Evolutionary conservation across 2,888 invertebrate species (phyloP).

Genomic region (Brachycybe producta): DNA sequence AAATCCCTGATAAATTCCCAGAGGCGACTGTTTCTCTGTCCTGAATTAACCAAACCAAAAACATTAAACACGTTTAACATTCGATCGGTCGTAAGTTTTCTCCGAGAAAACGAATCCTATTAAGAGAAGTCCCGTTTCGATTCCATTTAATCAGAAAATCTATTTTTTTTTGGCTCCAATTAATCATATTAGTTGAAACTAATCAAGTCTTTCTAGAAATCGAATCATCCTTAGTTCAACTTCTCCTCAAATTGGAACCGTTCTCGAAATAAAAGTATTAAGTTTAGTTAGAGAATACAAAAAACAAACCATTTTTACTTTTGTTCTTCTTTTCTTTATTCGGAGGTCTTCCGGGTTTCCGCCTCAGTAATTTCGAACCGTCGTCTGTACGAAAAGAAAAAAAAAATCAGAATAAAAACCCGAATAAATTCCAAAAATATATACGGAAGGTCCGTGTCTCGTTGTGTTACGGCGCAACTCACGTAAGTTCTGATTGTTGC

Average conservation of each 20-base stretch:
- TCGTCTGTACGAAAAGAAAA: conserved; percentile 1
- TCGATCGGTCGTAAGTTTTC: not conserved
- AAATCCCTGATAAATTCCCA: conserved; percentile 80
- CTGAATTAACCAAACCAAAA: no score
- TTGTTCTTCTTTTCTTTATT: conserved; percentile 18
- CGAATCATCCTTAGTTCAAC: no score
- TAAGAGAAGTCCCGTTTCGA: no score
- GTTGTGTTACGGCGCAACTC: no score
- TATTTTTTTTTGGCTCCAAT: no score
- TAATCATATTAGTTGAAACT: no score
- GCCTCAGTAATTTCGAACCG: not conserved
- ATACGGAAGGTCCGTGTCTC: no score
- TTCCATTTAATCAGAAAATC: not conserved
- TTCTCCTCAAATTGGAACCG: no score
- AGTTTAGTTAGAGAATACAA: no score
- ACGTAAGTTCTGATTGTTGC: not conserved
- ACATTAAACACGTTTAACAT: not conserved
- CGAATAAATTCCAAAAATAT: not conserved
- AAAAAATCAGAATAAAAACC: not conserved
- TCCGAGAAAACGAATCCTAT: not conserved
- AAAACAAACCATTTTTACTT: conserved; percentile 11
- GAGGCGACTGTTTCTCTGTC: conserved; percentile 40
- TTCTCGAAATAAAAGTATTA: no score
- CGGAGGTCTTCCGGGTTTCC: conserved; percentile 16
- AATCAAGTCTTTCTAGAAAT: no score